Evolutionary conservation across 2,888 invertebrate genomes (phyloP), one percentile per base, ranked within the genome.

Genomic region (Prenolepis imparis): DNA sequence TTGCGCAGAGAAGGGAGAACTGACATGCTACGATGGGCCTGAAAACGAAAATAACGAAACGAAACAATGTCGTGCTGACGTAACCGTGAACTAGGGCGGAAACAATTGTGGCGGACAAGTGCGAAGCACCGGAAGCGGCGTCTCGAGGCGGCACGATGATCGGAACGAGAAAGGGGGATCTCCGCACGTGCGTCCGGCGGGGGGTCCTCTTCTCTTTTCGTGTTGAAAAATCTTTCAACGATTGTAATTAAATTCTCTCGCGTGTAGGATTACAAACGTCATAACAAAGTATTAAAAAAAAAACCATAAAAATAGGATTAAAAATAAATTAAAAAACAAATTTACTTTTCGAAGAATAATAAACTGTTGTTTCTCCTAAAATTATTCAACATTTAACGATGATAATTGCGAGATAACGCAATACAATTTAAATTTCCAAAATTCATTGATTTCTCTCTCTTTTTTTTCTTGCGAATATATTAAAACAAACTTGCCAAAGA

Each of bases 1-100:
- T 64, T 63, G 84, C 59, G 85, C 74, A 41, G 72, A 67, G 84
- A 21, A 39, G 59, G 57, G 70, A 44, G 89, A 90, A 87, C 91
- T 92, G 94, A 94, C 94, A 94, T 93, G 94, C 94, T 94, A 94
- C 93, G 93, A 88, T 94, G 94, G 93, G 94, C 93, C 92, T 93
- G 94, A 94, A 94, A 94, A 94, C 93, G 94, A 94, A 94, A 94
- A 94, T 93, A 93, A 93, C 93, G 93, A 93, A 93, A 93, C 92
- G 92, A 94, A 94, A 94, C 94, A 94, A 94, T 94, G 94, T 94
- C 93, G 93, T 90, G 86, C 86, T 94, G 93, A 91, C 93, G 94
- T 92, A 94, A 94, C 90, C 88, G 92, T 89, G 93, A 94, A 94
- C 93, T 93, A 94, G 94, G 94, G 94, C 94, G 94, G 94, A 94